Evolutionary conservation across 2,113 vertebrate genomes (phyloP), one percentile per base, ranked within the genome.

Genomic region (Elephas maximus): DNA sequence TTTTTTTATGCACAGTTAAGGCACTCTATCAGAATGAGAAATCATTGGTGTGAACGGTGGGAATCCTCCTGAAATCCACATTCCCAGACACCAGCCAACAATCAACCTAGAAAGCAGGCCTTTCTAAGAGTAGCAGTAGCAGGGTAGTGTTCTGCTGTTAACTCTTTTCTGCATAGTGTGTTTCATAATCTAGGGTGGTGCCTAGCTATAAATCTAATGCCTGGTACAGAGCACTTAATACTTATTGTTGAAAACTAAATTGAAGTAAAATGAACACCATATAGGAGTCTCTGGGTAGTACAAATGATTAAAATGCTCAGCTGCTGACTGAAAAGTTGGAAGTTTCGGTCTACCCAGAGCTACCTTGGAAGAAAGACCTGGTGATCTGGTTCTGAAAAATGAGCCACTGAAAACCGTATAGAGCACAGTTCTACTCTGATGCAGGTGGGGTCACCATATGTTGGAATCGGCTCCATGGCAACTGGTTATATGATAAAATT

Each of bases 231-330:
- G 78, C 41, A 76, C 26, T 86, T 90, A 71, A 67, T 79, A 48
- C 45, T 5, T 80, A 17, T 67, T 91, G 1, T 78, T 93, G 21
- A 71, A 77, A 90, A 84, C 71, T 63, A 5, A 93, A 81, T 80
- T 90, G 88, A 97, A 93, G 63, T 93, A 90, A 95, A 96, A 86
- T 90, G 57, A 53, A 53, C 51, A 8, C 6, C 37, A 37, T 37
- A 37, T 37, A 37, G 37, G 37, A 37, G 37, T 86, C 57, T 85
- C 37, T 37, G 37, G 37, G 37, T 37, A 37, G 37, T 37, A 37
- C 37, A 37, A 37, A 37, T 37, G 37, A 37, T 37, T 37, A 37
- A 37, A 37, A 37, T 37, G 37, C 37, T 37, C 37, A 37, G 37
- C 37, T 37, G 37, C 37, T 37, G 2, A 37, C 37, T 37, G 37